Percentiles rank a stretch among this genome's conserved stretches.
Conservation (phyloP, 2,113 vertebrate genomes). For the Plestiodon gilberti region DNA sequence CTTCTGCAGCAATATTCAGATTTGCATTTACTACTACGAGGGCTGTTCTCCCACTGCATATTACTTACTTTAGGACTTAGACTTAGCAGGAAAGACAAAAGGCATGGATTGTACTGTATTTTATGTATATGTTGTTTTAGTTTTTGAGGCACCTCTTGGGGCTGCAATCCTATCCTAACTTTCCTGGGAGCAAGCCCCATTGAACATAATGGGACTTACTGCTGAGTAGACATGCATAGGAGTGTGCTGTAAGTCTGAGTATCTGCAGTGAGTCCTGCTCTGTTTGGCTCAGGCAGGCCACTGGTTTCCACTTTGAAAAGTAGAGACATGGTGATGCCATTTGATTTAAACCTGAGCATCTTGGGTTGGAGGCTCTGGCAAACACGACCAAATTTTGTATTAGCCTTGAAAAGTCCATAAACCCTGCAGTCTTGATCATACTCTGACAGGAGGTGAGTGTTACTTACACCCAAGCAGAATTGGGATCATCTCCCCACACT, state of each 20-base stretch:
- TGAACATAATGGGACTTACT: no score
- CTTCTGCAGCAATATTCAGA: background rate
- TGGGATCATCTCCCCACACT: slow-evolving; percentile 48
- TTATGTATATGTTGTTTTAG: background rate
- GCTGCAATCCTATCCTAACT: no score
- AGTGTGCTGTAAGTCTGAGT: slow-evolving; percentile 45
- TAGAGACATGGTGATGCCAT: slow-evolving; percentile 47
- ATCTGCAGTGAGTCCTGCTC: slow-evolving; percentile 28
- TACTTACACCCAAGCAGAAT: slow-evolving; percentile 66
- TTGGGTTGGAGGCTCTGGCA: slow-evolving; percentile 36
- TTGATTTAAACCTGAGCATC: slow-evolving; percentile 34
- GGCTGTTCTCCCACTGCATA: background rate
- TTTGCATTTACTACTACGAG: background rate
- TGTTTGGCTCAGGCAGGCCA: slow-evolving; percentile 53
- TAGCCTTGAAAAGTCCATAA: slow-evolving; percentile 55
- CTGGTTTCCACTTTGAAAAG: slow-evolving; percentile 58
- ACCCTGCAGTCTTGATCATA: slow-evolving; percentile 52
- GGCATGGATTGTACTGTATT: background rate
- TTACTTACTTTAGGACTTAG: background rate
- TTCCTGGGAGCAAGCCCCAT: no score
- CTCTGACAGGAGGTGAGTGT: slow-evolving; percentile 65
- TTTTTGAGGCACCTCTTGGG: slow-evolving; percentile 21
- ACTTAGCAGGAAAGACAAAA: background rate
- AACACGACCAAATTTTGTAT: slow-evolving; percentile 64
- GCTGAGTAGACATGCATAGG: no score